Evolutionary conservation across 1,140 invertebrate species (phyloP), one percentile per base, ranked within the genome.

Genomic region (Drosophila grimshawi): DNA sequence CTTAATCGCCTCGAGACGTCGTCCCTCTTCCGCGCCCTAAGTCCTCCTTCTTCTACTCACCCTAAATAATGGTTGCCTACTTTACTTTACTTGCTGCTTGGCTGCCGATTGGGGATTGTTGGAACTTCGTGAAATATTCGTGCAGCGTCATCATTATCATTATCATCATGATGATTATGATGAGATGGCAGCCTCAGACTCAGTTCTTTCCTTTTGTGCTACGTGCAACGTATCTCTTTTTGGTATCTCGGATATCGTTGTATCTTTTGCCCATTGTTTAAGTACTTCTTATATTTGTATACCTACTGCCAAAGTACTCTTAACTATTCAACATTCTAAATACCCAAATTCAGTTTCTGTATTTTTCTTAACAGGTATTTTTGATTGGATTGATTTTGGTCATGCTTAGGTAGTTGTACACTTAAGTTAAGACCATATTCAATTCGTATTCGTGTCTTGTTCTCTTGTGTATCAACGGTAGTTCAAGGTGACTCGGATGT

Each of bases 1-100:
- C 85, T 89, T 89, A 89, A 89, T 89, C 85, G 86, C 80, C 81
- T 85, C 78, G 75, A 89, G 85, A 85, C 53, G 78, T 81, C 75
- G 76, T 73, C 79, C 72, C 79, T 80, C 72, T 60, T 49, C 78
- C 71, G 80, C 52, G 69, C 69, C 74, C 80, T 63, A 68, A 81
- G 76, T 49, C 66, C 76, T 45, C 56, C 45, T 51, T 11, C 29
- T 51, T 19, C 19, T 33, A 37, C 67, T 46, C 65, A 73, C 48
- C 64, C 60, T 63, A 56, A 52, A 64, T 71, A 64, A 71, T 63
- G 68, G 68, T 64, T 71, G 57, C 69, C 52, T 64, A 66, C 43
- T 51, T 11, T 37, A 43, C 8, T 60, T 7, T 33, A 39, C 56
- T 68, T 53, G 43, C 2, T 69, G 55, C 49, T 33, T 43, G 39